phyloP scores from a whole-genome alignment of 2,113 vertebrate species.

The Sclerurus mexicanus region DNA sequence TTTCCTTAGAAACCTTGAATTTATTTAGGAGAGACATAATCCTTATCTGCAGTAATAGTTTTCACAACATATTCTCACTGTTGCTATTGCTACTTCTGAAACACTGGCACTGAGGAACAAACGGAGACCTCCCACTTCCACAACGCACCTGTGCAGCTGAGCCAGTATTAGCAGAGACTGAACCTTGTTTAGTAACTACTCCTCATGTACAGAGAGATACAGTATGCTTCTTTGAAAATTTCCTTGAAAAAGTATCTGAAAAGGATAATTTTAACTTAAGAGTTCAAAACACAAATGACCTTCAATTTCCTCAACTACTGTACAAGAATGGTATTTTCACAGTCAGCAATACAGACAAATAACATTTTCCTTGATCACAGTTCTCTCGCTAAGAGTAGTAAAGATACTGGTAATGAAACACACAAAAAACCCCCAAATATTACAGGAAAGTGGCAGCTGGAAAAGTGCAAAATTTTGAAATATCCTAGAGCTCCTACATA shows the following conservation, averaged over 20 bases:
- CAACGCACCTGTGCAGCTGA: not conserved
- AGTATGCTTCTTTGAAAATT: not conserved
- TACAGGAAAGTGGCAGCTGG: not conserved
- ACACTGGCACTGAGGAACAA: not conserved
- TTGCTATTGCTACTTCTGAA: not conserved
- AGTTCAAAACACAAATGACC: not conserved
- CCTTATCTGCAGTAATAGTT: not conserved
- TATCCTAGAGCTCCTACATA: not conserved
- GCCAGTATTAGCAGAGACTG: not conserved
- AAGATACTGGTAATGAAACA: not conserved
- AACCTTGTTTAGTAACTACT: not conserved
- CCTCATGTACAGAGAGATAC: accelerated
- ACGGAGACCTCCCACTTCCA: not conserved
- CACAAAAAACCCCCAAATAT: not conserved
- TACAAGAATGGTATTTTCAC: not conserved
- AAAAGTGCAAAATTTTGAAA: not conserved
- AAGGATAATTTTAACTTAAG: not conserved
- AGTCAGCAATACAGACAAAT: not conserved
- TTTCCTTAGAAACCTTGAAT: not conserved
- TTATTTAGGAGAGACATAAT: not conserved
- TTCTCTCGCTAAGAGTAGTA: not conserved
- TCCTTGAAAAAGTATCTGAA: not conserved
- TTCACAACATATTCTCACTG: not conserved
- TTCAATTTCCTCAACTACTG: not conserved
- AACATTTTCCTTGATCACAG: not conserved